These are phyloP conservation scores for Pterois miles DNA, from an alignment of 2,797 vertebrate species.

Conservation along the genomic window DNA sequence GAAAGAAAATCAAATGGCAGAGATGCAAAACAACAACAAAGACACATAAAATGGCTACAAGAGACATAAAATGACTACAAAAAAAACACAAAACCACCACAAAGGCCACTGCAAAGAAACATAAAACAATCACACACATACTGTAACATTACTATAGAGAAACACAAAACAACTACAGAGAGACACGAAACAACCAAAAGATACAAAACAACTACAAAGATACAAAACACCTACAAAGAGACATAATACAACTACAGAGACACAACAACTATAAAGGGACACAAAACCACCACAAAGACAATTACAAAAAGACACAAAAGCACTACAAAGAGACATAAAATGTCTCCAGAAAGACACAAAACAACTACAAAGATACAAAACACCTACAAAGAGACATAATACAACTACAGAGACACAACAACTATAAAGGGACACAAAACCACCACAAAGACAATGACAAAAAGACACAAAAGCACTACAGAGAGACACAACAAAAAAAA, in stretches of 20 bases:
- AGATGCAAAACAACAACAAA: background rate
- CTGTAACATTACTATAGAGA: background rate
- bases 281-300: background rate
- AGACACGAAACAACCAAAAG: no score
- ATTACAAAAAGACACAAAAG: background rate
- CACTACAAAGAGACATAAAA: no score
- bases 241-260: background rate
- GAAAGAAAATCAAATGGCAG: background rate
- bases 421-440: background rate
- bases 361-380: background rate
- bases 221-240: background rate
- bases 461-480: rapidly evolving
- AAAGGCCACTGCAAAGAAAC: background rate
- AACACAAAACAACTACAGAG: background rate
- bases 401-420: rapidly evolving
- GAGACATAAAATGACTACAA: no score
- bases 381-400: background rate
- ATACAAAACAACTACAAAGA: background rate
- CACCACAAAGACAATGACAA: no score
- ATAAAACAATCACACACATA: background rate
- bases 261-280: background rate
- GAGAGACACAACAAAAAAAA: background rate
- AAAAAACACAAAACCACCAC: background rate
- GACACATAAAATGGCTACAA: background rate
- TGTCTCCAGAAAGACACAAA: background rate